phyloP scores from a whole-genome alignment of 2,888 invertebrate species.

The Lacanobia wlatinum region DNA sequence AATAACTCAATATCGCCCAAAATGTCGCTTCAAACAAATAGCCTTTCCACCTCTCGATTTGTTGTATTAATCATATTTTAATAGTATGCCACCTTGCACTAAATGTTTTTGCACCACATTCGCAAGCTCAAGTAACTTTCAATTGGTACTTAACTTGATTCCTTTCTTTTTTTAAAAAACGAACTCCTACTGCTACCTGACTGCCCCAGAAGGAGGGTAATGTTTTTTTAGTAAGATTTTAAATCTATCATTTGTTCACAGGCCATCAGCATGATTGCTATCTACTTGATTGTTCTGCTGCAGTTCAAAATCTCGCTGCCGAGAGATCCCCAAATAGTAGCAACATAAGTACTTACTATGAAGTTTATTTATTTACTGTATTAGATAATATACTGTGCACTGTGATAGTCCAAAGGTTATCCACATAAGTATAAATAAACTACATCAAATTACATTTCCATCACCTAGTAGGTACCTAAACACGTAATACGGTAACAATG shows the following conservation, averaged over 20 bases:
- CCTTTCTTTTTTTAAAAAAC: conserved; percentile 5
- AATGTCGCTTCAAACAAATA: too few relatives aligned
- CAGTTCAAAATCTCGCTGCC: conserved; percentile 92
- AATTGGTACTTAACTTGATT: neutral
- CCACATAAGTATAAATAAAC: neutral
- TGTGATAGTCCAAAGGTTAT: neutral
- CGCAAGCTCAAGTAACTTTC: too few relatives aligned
- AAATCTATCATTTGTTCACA: conserved; percentile 75
- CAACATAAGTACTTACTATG: conserved; percentile 16
- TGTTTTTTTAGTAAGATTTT: neutral
- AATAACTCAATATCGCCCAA: too few relatives aligned
- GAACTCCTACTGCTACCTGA: neutral
- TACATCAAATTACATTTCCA: neutral
- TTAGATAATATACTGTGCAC: neutral
- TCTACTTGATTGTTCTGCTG: conserved; percentile 92
- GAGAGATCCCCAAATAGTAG: conserved; percentile 75
- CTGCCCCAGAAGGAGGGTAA: neutral
- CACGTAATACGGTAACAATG: neutral
- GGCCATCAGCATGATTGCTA: conserved; percentile 92
- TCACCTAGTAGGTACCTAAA: neutral
- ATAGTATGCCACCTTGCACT: too few relatives aligned
- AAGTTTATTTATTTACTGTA: conserved; percentile 1
- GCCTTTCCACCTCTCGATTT: too few relatives aligned
- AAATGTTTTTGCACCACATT: too few relatives aligned
- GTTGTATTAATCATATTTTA: too few relatives aligned